Percentiles rank a stretch among this genome's conserved stretches.
Evolutionary conservation across 2,888 invertebrate genomes (phyloP).

Genomic region (Troglohyphantes excavatus): DNA sequence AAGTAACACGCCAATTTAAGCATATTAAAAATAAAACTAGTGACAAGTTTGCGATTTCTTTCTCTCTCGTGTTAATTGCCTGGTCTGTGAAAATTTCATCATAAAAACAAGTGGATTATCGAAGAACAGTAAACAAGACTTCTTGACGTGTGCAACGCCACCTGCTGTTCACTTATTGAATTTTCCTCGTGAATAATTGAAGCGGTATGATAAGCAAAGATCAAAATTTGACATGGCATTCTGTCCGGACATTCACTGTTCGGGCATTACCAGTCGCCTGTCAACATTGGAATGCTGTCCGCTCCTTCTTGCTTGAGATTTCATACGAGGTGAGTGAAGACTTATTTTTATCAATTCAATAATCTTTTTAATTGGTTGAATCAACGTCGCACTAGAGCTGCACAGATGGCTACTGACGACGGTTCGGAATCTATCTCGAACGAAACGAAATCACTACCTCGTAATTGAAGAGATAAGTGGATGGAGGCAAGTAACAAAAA

Average conservation of each 20-base stretch:
- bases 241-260: slow-evolving; percentile 7
- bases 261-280: neutral
- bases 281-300: slow-evolving; percentile 31
- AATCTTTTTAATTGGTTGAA: no score
- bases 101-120: neutral
- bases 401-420: no score
- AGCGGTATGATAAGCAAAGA: neutral
- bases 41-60: neutral
- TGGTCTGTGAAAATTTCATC: neutral
- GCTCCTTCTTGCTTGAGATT: neutral
- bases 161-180: slow-evolving; percentile 48
- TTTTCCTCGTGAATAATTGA: slow-evolving; percentile 43
- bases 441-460: no score
- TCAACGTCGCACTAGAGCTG: no score
- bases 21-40: no score
- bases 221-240: slow-evolving; percentile 13
- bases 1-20: no score
- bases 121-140: neutral
- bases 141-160: slow-evolving; percentile 8
- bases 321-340: slow-evolving; percentile 2
- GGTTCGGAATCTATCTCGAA: no score
- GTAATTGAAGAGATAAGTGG: no score
- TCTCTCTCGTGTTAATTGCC: neutral
- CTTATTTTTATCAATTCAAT: no score
- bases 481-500: no score